Evolutionary conservation across 2,797 vertebrate genomes (phyloP), one percentile per base, ranked within the genome.

Genomic region (Thripadectes ignobilis): DNA sequence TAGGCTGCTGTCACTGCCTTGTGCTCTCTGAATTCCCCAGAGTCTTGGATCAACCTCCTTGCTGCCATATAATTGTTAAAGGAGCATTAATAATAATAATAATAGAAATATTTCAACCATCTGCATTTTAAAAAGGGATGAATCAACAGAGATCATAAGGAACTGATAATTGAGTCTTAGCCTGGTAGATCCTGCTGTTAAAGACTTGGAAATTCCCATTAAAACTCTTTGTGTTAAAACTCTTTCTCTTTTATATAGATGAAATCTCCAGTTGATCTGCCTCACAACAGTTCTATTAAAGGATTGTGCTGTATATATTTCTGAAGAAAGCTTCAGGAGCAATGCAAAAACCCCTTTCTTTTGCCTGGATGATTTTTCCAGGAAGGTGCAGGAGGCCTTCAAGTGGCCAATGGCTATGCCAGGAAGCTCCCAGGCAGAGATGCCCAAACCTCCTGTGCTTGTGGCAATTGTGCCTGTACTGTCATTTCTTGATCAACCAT

Each of bases 281-380:
- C 51, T 75, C 0, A 0, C 78, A 43, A 32, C 72, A 61, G 65
- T 51, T 9, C 55, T 67, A 0, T 45, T 78, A 36, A 69, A 69
- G 48, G 69, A 23, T 29, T n/a, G 27, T 59, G 26, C 48, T 91
- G 14, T 78, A 27, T 76, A 4, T 79, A 51, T 63, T 93, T 75
- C 62, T 63, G 21, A 59, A 41, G 59, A 84, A 81, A 84, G 23
- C 58, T 72, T 83, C 62, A 89, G 55, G 7, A 86, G 48, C 20
- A 52, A 55, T 48, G n/a, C 36, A 86, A 38, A 76, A 51, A 89
- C 22, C 68, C 6, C 4, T 9, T 85, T 48, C 23, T 61, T 79
- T 49, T 66, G 45, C 72, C 54, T 52, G 74, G 63, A 30, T 41
- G 66, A 13, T 57, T 74, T 79, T 76, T 58, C 72, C 46, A 19